phyloP scores from a whole-genome alignment of 2,113 vertebrate genomes.

The Polyodon spathula region DNA sequence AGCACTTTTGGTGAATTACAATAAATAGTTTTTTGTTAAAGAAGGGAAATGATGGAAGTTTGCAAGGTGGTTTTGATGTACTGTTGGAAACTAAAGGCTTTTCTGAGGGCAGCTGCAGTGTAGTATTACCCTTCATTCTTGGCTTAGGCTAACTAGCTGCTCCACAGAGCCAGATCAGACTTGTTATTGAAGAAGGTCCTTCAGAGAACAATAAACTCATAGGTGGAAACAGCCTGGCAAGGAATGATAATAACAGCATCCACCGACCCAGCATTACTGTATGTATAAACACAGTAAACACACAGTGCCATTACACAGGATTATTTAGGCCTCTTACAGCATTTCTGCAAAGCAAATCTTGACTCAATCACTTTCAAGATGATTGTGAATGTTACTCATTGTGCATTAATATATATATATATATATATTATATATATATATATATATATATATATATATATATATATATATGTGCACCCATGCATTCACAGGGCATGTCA shows the following conservation, averaged over 20 bases:
- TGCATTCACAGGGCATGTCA: neutral
- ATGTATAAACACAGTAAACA: neutral
- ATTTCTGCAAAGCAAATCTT: neutral
- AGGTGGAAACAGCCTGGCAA: neutral
- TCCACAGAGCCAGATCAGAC: neutral
- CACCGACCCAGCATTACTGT: too few species aligned
- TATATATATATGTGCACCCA: too few species aligned
- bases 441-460: too few species aligned
- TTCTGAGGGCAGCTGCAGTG: neutral
- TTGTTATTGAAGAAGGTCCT: neutral
- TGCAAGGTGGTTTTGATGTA: neutral
- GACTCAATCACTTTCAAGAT: neutral
- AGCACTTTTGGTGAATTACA: neutral
- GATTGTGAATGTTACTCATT: neutral
- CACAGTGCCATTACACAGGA: too few species aligned
- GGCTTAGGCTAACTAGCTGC: neutral
- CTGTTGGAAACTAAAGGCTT: neutral
- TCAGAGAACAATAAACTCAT: neutral
- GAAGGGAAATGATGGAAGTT: neutral
- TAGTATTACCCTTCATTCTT: neutral
- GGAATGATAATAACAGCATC: too few species aligned
- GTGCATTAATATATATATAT: too few species aligned
- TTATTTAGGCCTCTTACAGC: too few species aligned
- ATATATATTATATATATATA: too few species aligned
- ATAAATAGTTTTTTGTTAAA: neutral